Base-by-base conservation (phyloP, 2,113 vertebrate species). In the Azemiops feae region DNA sequence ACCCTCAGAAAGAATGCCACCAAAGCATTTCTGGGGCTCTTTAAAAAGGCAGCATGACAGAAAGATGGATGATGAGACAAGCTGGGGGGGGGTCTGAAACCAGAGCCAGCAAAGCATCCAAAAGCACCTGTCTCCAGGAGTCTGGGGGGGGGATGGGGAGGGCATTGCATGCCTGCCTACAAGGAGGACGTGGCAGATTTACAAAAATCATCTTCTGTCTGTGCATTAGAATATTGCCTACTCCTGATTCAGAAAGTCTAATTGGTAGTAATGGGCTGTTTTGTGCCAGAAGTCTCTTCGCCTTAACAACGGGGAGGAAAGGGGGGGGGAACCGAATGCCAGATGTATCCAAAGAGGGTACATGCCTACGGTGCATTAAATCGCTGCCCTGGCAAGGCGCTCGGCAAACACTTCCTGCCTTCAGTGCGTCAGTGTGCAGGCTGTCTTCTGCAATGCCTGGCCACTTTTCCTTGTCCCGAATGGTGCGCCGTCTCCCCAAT, bases 21-120 rank as follows among this genome's bases (percentile, higher is more conserved):
- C 0, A 0, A 57, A 0, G 0, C 0, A 1, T 87, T 93, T 45
- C 1, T 94, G 93, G 86, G 89, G 93, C 1, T 0, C 54, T 69
- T 5, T 81, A 86, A 11, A 91, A 91, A 81, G 69, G 89, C 85
- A 5, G 89, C 74, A 34, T 18, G 23, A 8, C 0, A 11, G 47
- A 89, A 88, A 89, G 58, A 0, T 0, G 0, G 30, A 3, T 0
- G 23, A 45, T 8, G 30, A 20, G 0, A 11, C 0, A 20, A 23
- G 47, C 2, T 1, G 25, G 69, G 39, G 1, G 27, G 30, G 27
- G 0, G 50, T 1, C 34, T 34, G 90, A 0, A 0, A 0, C 1
- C 1, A 88, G 55, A 90, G 39, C 91, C 69, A 93, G 30, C 90
- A 1, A 6, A 23, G 93, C 2, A 60, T 81, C 7, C 7, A 22